A percentile compares a stretch with the other conserved stretches of the same genome.
Conservation (phyloP, 2,888 invertebrate species). For the Blastobasis adustella region DNA sequence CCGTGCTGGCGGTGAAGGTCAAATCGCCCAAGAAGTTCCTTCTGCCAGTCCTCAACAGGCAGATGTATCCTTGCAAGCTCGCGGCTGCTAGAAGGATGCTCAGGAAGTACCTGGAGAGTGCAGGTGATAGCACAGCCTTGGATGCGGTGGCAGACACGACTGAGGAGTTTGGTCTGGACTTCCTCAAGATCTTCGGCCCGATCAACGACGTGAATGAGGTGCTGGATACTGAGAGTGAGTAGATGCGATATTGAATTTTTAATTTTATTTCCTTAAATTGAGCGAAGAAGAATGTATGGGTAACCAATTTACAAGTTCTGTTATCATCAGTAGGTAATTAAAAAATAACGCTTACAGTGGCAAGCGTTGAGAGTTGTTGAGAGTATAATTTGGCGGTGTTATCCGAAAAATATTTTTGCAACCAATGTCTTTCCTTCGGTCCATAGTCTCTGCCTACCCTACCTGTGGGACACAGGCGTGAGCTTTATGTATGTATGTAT, state of each 20-base stretch:
- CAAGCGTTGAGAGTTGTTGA: no score
- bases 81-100: constrained; percentile 26
- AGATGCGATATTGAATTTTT: background rate
- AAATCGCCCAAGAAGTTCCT: constrained; percentile 37
- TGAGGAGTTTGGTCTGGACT: constrained; percentile 24
- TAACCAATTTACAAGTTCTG: no score
- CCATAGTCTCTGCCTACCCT: no score
- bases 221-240: constrained; percentile 56
- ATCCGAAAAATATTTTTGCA: no score
- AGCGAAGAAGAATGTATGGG: no score
- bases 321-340: no score
- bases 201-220: constrained; percentile 53
- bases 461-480: no score
- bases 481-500: no score
- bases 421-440: no score
- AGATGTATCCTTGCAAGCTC: constrained; percentile 18
- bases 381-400: no score
- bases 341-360: no score
- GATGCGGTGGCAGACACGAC: constrained; percentile 2
- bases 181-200: constrained; percentile 48
- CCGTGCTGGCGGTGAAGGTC: constrained; percentile 14
- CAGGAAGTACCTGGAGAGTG: constrained; percentile 22
- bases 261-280: no score
- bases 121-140: background rate
- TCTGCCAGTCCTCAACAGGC: constrained; percentile 31